Percentiles rank a stretch among this genome's conserved stretches.
Conservation (phyloP, 2,888 invertebrate species). For the Cheilosia scutellata region DNA sequence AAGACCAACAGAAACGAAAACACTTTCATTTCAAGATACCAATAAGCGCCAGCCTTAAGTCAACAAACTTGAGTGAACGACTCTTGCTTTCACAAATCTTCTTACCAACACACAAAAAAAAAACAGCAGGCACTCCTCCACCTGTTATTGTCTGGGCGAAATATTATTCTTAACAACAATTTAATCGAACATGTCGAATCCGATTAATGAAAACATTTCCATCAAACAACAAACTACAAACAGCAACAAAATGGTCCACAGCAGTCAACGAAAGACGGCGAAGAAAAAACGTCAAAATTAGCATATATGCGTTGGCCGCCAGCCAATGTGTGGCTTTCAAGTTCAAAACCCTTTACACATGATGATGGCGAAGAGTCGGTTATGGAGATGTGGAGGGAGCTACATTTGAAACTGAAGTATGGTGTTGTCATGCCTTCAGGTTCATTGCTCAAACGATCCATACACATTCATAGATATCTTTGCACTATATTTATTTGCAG, state of each 20-base stretch:
- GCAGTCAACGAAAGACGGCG: not conserved
- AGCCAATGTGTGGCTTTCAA: conserved; percentile 26
- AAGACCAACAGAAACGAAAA: conserved; percentile 32
- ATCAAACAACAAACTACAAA: conserved; percentile 21
- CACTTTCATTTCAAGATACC: conserved; percentile 60
- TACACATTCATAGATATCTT: not conserved
- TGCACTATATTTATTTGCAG: not conserved
- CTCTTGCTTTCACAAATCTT: conserved; percentile 58
- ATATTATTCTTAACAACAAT: conserved; percentile 22
- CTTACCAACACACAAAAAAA: conserved; percentile 19
- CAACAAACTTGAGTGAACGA: conserved; percentile 35
- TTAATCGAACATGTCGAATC: conserved; percentile 43
- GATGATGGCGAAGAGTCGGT: not conserved
- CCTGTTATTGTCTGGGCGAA: conserved; percentile 1
- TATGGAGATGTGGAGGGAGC: not conserved
- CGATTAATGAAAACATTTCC: conserved; percentile 31
- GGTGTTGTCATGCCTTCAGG: conserved; percentile 18
- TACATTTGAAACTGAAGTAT: not conserved
- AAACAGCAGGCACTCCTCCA: conserved; percentile 18
- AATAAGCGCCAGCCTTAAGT: conserved; percentile 48
- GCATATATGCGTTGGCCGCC: conserved; percentile 31
- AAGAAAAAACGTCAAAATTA: conserved; percentile 25
- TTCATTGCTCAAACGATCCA: conserved; percentile 37
- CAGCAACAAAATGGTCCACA: conserved; percentile 5
- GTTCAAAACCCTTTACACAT: conserved; percentile 37